These are phyloP conservation scores for Solen grandis DNA, from an alignment of 1,140 invertebrate genomes.

Conservation along the genomic window DNA sequence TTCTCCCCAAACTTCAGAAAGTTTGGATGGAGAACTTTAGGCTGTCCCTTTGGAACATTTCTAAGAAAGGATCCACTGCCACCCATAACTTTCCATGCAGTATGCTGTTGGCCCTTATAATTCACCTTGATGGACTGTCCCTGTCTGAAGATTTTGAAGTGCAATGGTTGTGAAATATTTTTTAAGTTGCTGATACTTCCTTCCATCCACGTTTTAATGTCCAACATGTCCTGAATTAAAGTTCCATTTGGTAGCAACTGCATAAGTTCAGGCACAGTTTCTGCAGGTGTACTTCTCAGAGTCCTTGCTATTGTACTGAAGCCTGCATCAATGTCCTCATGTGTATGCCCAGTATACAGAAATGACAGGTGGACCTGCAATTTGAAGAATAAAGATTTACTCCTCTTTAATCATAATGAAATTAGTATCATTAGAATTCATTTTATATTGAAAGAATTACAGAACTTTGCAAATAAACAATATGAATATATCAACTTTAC, in stretches of 20 bases:
- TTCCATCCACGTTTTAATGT: slow-evolving; percentile 40
- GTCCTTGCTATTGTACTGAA: slow-evolving; percentile 51
- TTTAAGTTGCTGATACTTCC: slow-evolving; percentile 8
- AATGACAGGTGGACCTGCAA: slow-evolving; percentile 57
- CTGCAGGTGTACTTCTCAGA: slow-evolving; percentile 45
- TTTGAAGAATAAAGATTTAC: not conserved
- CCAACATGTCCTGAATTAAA: slow-evolving; percentile 5
- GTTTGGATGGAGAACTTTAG: no score
- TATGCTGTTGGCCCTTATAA: slow-evolving; percentile 37
- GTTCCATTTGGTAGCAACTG: slow-evolving; percentile 12
- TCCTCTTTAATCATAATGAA: no score
- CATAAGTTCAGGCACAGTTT: slow-evolving; percentile 7
- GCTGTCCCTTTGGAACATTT: no score
- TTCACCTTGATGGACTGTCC: not conserved
- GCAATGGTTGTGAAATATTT: slow-evolving; percentile 17
- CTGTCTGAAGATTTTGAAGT: slow-evolving; percentile 32
- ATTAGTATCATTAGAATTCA: no score
- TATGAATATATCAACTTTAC: no score
- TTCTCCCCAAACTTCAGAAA: no score
- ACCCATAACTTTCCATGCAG: no score
- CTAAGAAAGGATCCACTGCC: no score
- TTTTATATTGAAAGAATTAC: no score
- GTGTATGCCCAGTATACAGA: slow-evolving; percentile 56
- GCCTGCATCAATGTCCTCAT: slow-evolving; percentile 56
- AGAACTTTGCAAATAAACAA: no score